These are phyloP conservation scores for Toxotes lorentzi DNA, from an alignment of 2,797 vertebrate genomes.

Conservation along the genomic window DNA sequence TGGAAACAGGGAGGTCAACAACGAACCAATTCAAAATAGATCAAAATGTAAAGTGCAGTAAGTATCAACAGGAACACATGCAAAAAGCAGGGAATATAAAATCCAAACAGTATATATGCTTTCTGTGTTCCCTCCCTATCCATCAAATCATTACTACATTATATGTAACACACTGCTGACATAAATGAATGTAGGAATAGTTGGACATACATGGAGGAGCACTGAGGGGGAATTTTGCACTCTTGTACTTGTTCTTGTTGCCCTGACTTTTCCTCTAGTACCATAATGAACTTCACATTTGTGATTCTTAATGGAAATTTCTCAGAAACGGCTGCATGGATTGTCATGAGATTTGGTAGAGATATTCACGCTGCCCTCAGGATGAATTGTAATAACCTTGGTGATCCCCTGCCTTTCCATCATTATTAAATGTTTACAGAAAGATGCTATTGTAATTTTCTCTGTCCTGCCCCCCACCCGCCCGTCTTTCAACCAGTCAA, in stretches of 20 bases:
- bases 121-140: not conserved
- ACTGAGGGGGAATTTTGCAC: not conserved
- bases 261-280: not conserved
- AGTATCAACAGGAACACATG: not conserved
- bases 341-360: constrained; percentile 5
- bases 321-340: not conserved
- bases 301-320: constrained; percentile 3
- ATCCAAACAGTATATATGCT: not conserved
- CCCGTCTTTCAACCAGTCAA: not conserved
- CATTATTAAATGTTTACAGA: constrained; percentile 11
- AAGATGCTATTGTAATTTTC: not conserved
- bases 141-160: not conserved
- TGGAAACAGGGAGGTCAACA: constrained; percentile 35
- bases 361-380: not conserved
- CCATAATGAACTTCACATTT: not conserved
- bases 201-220: not conserved
- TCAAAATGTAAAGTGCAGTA: not conserved
- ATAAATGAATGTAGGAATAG: not conserved
- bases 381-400: constrained; percentile 13
- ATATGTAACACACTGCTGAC: not conserved
- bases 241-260: not conserved
- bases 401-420: constrained; percentile 10
- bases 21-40: not conserved
- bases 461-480: not conserved
- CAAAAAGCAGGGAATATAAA: not conserved